Percentiles rank a stretch among this genome's conserved stretches.
These are phyloP conservation scores for Ochropleura leucogaster DNA, from an alignment of 2,888 invertebrate species.

Conservation along the genomic window DNA sequence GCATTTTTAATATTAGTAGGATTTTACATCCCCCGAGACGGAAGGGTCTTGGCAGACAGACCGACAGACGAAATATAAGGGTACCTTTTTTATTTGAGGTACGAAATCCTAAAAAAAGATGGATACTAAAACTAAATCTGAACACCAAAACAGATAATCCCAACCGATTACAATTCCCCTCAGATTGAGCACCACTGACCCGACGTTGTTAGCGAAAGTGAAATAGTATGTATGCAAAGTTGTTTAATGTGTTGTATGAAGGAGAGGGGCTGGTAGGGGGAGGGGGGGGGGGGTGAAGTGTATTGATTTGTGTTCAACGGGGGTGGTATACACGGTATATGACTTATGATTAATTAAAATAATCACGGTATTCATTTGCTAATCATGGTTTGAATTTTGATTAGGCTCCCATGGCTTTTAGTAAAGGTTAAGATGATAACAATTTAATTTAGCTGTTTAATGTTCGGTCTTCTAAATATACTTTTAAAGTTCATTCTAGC, in stretches of 20 bases:
- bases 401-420: background rate
- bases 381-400: conserved; percentile 9
- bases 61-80: too few species aligned
- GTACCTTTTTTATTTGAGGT: too few species aligned
- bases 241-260: conserved; percentile 47
- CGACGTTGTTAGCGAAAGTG: conserved; percentile 45
- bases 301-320: conserved; percentile 44
- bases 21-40: too few species aligned
- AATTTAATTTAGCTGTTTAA: background rate
- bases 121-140: too few species aligned
- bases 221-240: conserved; percentile 57
- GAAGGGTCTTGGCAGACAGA: too few species aligned
- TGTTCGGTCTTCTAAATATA: background rate
- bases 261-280: background rate
- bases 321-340: conserved; percentile 12
- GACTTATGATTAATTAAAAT: conserved; percentile 46
- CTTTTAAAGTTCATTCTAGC: background rate
- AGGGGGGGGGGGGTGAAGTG: background rate
- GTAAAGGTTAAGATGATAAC: background rate
- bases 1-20: too few species aligned
- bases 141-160: background rate
- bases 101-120: too few species aligned
- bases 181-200: conserved; percentile 37
- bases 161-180: background rate
- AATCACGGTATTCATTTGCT: conserved; percentile 17